phyloP scores from a whole-genome alignment of 1,140 invertebrate genomes.

The Saccostrea cuccullata region DNA sequence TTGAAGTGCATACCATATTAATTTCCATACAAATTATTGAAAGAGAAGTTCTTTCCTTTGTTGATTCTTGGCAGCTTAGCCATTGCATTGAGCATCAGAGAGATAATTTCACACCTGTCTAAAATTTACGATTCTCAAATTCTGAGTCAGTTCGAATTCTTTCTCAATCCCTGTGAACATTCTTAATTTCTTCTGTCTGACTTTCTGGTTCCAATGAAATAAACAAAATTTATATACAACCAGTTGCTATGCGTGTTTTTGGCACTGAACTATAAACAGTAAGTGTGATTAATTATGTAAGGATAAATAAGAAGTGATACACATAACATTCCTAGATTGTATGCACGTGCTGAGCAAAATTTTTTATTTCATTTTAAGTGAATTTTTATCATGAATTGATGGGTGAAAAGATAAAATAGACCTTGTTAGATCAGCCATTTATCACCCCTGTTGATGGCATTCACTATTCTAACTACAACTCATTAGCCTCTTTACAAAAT shows the following conservation, averaged over 20 bases:
- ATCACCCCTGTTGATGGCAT: neutral
- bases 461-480: neutral
- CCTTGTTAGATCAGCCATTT: neutral
- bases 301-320: constrained; percentile 18
- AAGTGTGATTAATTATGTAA: constrained; percentile 22
- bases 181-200: neutral
- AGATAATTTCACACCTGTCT: neutral
- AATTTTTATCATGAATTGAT: constrained; percentile 25
- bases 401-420: neutral
- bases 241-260: neutral
- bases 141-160: constrained; percentile 8
- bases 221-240: neutral
- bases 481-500: neutral
- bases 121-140: neutral
- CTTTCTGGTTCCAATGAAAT: neutral
- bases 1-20: neutral
- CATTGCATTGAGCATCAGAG: neutral
- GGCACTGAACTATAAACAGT: neutral
- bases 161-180: neutral
- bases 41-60: neutral
- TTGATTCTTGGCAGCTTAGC: neutral
- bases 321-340: neutral
- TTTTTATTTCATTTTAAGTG: constrained; percentile 13
- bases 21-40: constrained; percentile 1
- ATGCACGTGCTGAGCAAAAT: neutral